Evolutionary conservation across 2,797 vertebrate genomes (phyloP).

Genomic region (Paramormyrops hopkinsi): DNA sequence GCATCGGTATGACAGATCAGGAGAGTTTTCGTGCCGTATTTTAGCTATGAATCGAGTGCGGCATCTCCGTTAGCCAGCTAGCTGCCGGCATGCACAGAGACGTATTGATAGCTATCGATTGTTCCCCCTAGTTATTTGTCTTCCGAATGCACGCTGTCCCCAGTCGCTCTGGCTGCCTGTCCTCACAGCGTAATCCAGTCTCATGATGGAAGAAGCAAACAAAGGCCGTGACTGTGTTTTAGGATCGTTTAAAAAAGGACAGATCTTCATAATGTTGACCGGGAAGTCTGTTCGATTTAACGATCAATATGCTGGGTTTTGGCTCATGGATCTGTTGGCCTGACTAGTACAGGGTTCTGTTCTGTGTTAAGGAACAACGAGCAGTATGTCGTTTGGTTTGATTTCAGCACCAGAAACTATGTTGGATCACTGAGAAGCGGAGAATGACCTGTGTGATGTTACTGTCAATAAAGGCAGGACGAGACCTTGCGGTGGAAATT

Average conservation of each 20-base stretch:
- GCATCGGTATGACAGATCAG: background rate
- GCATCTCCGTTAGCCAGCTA: background rate
- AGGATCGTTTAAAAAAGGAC: background rate
- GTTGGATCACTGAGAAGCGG: background rate
- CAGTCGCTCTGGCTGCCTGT: background rate
- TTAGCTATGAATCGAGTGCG: background rate
- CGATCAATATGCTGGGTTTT: background rate
- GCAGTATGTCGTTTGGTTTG: background rate
- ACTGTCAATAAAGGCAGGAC: background rate
- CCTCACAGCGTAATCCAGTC: background rate
- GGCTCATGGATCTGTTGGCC: background rate
- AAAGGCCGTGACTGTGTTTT: background rate
- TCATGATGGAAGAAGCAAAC: background rate
- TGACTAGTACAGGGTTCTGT: background rate
- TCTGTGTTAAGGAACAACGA: background rate
- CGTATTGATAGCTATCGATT: background rate
- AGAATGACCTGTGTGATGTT: background rate
- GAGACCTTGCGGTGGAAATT: background rate
- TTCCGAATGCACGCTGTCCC: background rate
- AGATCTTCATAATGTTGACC: background rate
- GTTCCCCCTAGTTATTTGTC: background rate
- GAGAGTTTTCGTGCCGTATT: background rate
- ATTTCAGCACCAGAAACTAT: background rate
- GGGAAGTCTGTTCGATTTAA: background rate
- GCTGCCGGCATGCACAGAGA: background rate